Percentiles rank a stretch among this genome's conserved stretches.
Conservation (phyloP, 2,113 vertebrate genomes). For the Paraplagusia blochii region DNA sequence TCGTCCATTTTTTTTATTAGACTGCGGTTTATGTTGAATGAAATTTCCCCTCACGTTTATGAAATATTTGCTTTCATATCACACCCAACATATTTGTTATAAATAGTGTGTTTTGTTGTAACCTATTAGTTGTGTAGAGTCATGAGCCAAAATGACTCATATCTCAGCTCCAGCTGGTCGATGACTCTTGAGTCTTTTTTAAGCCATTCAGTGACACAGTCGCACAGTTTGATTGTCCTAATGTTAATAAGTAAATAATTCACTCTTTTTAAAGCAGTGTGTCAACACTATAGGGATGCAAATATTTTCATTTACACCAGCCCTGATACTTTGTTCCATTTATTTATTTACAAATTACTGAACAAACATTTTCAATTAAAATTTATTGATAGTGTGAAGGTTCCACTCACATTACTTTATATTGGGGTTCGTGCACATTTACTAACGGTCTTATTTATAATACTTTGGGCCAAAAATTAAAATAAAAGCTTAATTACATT, state of each 20-base stretch:
- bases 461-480: no score
- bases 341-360: no score
- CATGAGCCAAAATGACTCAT: slow-evolving; percentile 51
- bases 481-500: no score
- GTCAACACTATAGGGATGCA: no score
- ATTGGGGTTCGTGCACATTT: no score
- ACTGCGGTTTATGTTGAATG: slow-evolving; percentile 51
- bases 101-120: neutral
- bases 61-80: slow-evolving; percentile 37
- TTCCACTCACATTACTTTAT: no score
- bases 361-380: no score
- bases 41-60: slow-evolving; percentile 55
- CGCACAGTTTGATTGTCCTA: slow-evolving; percentile 37
- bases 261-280: slow-evolving; percentile 27
- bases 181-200: slow-evolving; percentile 41
- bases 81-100: slow-evolving; percentile 13
- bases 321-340: no score
- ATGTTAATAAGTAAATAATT: slow-evolving; percentile 4
- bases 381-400: no score
- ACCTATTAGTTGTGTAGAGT: neutral
- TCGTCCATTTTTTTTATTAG: slow-evolving; percentile 54
- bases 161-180: slow-evolving; percentile 47
- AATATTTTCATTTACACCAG: slow-evolving; percentile 23
- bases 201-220: slow-evolving; percentile 44
- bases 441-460: no score